Conservation (phyloP, 2,888 invertebrate species). For the Leucoma salicis region DNA sequence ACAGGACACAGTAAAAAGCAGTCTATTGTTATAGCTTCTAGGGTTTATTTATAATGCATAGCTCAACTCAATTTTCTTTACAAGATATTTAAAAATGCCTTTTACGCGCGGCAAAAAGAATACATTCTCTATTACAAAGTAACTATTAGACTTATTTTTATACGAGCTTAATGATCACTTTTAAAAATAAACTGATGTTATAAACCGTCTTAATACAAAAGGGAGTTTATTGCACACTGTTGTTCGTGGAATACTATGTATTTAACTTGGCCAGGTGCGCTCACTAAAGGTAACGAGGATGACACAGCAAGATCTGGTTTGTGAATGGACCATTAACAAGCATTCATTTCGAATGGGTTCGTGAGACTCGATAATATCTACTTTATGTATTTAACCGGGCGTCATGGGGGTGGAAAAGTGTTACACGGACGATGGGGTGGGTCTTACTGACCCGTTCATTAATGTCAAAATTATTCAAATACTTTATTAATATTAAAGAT, state of each 20-base stretch:
- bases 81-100: conserved; percentile 1
- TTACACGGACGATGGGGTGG: no score
- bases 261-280: no score
- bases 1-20: background rate
- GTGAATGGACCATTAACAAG: no score
- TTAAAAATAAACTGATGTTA: background rate
- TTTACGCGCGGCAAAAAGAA: conserved; percentile 2
- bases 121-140: conserved; percentile 8
- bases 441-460: no score
- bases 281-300: no score
- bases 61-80: background rate
- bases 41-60: background rate
- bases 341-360: no score
- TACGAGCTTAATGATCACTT: background rate
- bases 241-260: background rate
- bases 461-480: no score
- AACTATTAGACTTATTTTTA: conserved; percentile 4
- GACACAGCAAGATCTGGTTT: no score
- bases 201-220: background rate
- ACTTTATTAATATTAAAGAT: no score
- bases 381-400: no score
- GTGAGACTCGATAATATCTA: no score
- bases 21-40: background rate
- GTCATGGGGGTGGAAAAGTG: no score
- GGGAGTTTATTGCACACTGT: background rate